phyloP scores from a whole-genome alignment of 2,113 vertebrate species.

The Urocitellus parryii region DNA sequence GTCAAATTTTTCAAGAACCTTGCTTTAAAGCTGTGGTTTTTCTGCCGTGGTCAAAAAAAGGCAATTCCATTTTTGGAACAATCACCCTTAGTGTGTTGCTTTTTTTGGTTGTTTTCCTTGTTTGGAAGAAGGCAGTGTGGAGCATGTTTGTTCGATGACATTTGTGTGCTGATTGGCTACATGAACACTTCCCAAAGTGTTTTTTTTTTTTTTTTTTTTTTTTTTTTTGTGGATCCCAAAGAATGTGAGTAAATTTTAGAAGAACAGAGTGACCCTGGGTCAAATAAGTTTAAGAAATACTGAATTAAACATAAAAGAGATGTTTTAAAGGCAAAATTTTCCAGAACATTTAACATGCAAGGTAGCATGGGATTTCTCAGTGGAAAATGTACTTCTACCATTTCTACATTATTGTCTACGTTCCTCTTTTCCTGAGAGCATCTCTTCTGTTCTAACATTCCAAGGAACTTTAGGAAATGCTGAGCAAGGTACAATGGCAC shows the following conservation, averaged over 20 bases:
- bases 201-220: neutral
- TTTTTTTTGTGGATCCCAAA: neutral
- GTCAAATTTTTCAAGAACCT: neutral
- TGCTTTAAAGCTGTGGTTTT: neutral
- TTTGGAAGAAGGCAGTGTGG: neutral
- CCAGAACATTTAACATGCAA: neutral
- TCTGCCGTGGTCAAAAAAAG: neutral
- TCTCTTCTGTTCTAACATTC: neutral
- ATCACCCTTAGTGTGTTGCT: neutral
- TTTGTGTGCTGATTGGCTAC: neutral
- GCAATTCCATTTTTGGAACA: neutral
- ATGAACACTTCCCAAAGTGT: neutral
- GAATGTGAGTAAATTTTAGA: neutral
- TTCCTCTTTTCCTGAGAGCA: neutral
- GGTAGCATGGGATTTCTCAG: neutral
- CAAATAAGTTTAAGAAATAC: neutral
- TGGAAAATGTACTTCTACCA: neutral
- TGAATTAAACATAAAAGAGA: neutral
- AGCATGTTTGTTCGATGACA: no score
- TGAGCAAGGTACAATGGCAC: neutral
- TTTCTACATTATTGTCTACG: neutral
- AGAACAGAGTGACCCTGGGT: neutral
- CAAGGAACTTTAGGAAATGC: neutral
- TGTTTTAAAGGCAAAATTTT: neutral
- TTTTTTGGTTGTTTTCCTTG: neutral